Percentiles rank a stretch among this genome's conserved stretches.
phyloP scores from a whole-genome alignment of 64 coral and sea anemone species.

The Platygyra sinensis region DNA sequence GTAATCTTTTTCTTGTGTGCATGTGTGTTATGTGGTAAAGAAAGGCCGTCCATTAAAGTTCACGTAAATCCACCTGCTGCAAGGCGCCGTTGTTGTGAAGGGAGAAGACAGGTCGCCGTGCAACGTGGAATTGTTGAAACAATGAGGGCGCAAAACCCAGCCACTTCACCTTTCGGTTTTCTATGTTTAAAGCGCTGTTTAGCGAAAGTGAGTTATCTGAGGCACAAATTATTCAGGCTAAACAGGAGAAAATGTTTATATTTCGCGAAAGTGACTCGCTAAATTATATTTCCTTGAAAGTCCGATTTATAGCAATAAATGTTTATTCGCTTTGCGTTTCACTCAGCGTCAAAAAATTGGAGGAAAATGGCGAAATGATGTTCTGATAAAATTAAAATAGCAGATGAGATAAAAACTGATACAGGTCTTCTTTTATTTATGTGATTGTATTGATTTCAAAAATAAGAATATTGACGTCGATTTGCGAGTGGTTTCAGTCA shows the following conservation, averaged over 20 bases:
- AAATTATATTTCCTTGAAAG: not conserved
- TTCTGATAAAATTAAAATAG: conserved; percentile 60
- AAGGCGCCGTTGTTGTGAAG: conserved; percentile 31
- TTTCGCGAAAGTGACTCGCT: conserved; percentile 11
- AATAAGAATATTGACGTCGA: conserved; percentile 59
- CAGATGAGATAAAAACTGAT: conserved; percentile 47
- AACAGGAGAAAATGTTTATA: conserved; percentile 26
- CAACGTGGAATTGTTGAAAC: conserved; percentile 45
- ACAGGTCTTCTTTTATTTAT: conserved; percentile 46
- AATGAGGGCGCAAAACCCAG: not conserved
- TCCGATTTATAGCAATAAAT: not conserved
- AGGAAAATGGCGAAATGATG: conserved; percentile 3
- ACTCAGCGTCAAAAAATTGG: not conserved
- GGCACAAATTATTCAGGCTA: conserved; percentile 18
- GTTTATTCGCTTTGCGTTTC: not conserved
- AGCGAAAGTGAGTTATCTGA: conserved; percentile 3
- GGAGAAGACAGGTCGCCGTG: conserved; percentile 10
- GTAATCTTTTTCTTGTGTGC: conserved; percentile 13
- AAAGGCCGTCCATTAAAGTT: conserved; percentile 42
- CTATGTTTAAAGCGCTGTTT: conserved; percentile 9
- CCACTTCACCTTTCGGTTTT: conserved; percentile 10
- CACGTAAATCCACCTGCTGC: conserved; percentile 38
- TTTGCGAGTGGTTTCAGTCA: conserved; percentile 15
- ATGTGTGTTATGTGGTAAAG: conserved; percentile 32
- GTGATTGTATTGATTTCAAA: conserved; percentile 43